A percentile compares a stretch with the other conserved stretches of the same genome.
Conservation (phyloP, 2,888 invertebrate genomes). For the Trachelus tabidus region DNA sequence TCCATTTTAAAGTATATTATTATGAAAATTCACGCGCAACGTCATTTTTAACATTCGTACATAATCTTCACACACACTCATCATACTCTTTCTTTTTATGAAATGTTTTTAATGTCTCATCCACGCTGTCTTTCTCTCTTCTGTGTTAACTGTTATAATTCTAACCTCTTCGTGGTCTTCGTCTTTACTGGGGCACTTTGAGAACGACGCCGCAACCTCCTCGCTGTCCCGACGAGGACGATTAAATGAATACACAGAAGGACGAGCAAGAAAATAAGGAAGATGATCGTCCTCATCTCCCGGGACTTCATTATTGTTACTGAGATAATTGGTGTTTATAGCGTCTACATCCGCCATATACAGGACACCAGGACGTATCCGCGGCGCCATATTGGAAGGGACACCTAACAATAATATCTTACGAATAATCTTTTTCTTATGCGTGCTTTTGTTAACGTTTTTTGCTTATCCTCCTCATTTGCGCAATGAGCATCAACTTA, state of each 20-base stretch:
- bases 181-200: slow-evolving; percentile 25
- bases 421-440: background rate
- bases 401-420: background rate
- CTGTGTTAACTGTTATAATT: background rate
- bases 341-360: background rate
- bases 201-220: slow-evolving; percentile 12
- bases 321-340: background rate
- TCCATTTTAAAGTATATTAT: background rate
- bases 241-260: background rate
- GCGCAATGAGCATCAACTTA: slow-evolving; percentile 16
- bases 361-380: background rate
- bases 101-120: slow-evolving; percentile 24
- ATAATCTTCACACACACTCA: slow-evolving; percentile 9
- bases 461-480: slow-evolving; percentile 10
- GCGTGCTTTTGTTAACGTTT: background rate
- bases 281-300: background rate
- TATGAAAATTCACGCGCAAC: slow-evolving; percentile 20
- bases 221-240: background rate
- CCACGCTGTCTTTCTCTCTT: slow-evolving; percentile 13
- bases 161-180: slow-evolving; percentile 7
- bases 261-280: background rate
- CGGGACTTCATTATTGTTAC: background rate
- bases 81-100: slow-evolving; percentile 10
- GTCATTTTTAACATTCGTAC: slow-evolving; percentile 15
- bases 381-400: background rate